Conservation (phyloP, 2,113 vertebrate genomes). For the Pavo muticus region DNA sequence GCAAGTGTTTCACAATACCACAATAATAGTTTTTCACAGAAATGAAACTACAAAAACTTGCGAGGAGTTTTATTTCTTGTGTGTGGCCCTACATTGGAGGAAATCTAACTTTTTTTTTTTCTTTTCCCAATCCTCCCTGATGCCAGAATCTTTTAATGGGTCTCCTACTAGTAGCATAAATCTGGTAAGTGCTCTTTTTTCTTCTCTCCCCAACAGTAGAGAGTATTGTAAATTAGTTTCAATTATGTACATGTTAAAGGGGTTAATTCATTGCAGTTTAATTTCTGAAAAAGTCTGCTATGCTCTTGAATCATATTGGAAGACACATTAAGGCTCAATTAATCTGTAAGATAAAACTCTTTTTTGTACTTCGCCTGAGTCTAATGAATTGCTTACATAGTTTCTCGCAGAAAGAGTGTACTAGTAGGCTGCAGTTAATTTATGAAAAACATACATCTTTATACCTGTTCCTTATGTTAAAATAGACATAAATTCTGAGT, state of each 20-base stretch:
- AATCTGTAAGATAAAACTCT: background rate
- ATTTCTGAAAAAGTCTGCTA: background rate
- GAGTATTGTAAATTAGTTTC: background rate
- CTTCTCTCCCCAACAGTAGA: background rate
- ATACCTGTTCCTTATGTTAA: background rate
- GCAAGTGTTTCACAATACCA: background rate
- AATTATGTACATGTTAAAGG: background rate
- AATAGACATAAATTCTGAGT: background rate
- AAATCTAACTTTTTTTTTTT: slow-evolving; percentile 32
- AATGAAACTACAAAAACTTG: background rate
- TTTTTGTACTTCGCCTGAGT: background rate
- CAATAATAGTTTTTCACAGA: background rate
- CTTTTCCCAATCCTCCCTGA: background rate
- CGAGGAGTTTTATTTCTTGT: background rate
- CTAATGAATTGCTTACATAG: background rate
- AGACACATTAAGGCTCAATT: background rate
- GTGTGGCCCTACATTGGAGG: background rate
- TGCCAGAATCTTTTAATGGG: slow-evolving; percentile 94
- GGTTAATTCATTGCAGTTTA: background rate
- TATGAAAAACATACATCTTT: background rate
- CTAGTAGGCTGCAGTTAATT: background rate
- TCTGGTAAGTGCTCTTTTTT: slow-evolving; percentile 83
- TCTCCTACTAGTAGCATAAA: slow-evolving; percentile 98
- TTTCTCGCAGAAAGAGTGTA: background rate
- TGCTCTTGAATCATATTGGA: background rate